Percentiles rank a stretch among this genome's conserved stretches.
These are phyloP conservation scores for Tamias sibiricus DNA, from an alignment of 2,113 vertebrate species.

Conservation along the genomic window DNA sequence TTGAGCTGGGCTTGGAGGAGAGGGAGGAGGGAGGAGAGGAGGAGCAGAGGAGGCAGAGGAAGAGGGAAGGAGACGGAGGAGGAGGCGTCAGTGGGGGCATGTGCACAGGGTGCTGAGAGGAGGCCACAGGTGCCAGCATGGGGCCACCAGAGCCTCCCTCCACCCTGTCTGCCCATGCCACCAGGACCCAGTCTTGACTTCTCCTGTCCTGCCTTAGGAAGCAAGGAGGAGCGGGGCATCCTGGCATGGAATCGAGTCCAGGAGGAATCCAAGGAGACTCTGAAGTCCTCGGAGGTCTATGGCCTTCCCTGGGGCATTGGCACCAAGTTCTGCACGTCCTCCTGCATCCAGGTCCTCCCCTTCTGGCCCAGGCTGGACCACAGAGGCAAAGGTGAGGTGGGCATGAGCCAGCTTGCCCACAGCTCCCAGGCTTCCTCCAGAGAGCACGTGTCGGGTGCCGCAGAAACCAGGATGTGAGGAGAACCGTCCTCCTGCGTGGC, in stretches of 20 bases:
- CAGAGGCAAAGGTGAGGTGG: not conserved
- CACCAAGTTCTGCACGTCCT: constrained; percentile 82
- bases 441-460: not conserved
- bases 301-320: constrained; percentile 92
- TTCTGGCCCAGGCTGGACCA: constrained; percentile 88
- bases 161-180: rapidly evolving
- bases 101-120: not conserved
- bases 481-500: rapidly evolving
- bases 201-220: constrained; percentile 85
- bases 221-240: constrained; percentile 93
- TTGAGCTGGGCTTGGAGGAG: not conserved
- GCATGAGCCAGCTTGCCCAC: not conserved
- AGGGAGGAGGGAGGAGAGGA: not conserved
- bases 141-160: not conserved
- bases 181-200: not conserved
- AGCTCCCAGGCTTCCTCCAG: not conserved
- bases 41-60: not conserved
- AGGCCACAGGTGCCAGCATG: not conserved
- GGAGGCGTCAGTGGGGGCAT: too few species aligned
- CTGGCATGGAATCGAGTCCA: constrained; percentile 91
- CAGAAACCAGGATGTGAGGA: constrained; percentile 81
- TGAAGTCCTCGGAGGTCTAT: constrained; percentile 89
- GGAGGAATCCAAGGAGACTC: constrained; percentile 79
- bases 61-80: not conserved
- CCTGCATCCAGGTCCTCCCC: constrained; percentile 89